These are phyloP conservation scores for Catajapyx aquilonaris DNA, from an alignment of 1,140 invertebrate species.

Conservation along the genomic window DNA sequence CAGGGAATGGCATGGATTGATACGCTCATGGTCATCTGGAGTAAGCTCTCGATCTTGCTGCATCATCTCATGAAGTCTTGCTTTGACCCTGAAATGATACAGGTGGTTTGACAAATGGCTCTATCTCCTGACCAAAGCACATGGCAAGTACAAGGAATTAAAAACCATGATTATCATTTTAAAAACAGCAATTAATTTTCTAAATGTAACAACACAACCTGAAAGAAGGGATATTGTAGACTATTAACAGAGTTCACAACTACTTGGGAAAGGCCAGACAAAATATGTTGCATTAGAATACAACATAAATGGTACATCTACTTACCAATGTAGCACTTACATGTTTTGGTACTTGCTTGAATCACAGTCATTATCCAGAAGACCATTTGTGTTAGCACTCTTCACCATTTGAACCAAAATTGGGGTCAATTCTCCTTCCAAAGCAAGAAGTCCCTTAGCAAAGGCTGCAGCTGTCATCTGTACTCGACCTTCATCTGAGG, in stretches of 20 bases:
- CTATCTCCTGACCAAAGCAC: too few relatives aligned
- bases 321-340: conserved; percentile 33
- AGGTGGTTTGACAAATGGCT: conserved; percentile 3
- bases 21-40: conserved; percentile 54
- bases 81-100: conserved; percentile 58
- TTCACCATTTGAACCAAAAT: conserved; percentile 99
- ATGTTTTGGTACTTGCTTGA: conserved; percentile 88
- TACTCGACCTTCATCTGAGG: conserved; percentile 94
- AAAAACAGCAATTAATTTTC: too few relatives aligned
- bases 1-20: conserved; percentile 74
- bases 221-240: too few relatives aligned
- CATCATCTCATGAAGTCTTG: conserved; percentile 77
- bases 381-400: conserved; percentile 93
- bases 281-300: too few relatives aligned
- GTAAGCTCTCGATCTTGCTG: conserved; percentile 79
- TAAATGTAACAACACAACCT: too few relatives aligned
- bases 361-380: conserved; percentile 94
- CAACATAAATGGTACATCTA: too few relatives aligned
- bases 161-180: too few relatives aligned
- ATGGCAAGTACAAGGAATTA: too few relatives aligned
- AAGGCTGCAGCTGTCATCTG: conserved; percentile 99
- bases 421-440: conserved; percentile 95
- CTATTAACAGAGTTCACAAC: too few relatives aligned
- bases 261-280: too few relatives aligned
- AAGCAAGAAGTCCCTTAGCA: conserved; percentile 86